Evolutionary conservation across 1,140 invertebrate genomes (phyloP).

Genomic region (Plutomurus gul): DNA sequence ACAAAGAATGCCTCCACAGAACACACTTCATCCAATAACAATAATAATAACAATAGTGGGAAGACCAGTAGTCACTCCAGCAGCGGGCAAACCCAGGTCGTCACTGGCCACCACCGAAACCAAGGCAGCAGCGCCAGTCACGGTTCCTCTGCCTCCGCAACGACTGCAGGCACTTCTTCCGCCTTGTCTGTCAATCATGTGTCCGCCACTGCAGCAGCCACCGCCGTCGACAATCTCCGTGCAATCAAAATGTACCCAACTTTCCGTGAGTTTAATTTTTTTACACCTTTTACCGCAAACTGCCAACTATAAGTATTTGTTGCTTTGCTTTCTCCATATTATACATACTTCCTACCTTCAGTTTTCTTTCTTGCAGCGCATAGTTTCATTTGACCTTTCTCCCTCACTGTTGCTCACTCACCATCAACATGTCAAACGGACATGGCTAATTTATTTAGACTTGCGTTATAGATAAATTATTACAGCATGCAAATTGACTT

Average conservation of each 20-base stretch:
- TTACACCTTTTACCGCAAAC: background rate
- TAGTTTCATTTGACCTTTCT: too few relatives aligned
- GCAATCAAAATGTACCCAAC: slow-evolving; percentile 45
- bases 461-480: background rate
- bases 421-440: too few relatives aligned
- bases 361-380: too few relatives aligned
- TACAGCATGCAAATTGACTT: background rate
- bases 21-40: background rate
- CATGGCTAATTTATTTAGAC: background rate
- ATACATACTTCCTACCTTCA: too few relatives aligned
- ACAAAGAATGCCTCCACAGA: background rate
- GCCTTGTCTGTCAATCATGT: background rate
- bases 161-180: background rate
- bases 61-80: background rate
- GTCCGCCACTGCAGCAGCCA: slow-evolving; percentile 3
- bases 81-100: background rate
- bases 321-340: background rate
- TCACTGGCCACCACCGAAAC: background rate
- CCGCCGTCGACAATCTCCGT: background rate
- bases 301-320: background rate
- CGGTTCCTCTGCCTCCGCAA: background rate
- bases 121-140: background rate
- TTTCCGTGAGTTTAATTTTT: slow-evolving; percentile 17
- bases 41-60: background rate
- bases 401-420: too few relatives aligned